phyloP scores from a whole-genome alignment of 2,797 vertebrate species.

The Limosa lapponica region DNA sequence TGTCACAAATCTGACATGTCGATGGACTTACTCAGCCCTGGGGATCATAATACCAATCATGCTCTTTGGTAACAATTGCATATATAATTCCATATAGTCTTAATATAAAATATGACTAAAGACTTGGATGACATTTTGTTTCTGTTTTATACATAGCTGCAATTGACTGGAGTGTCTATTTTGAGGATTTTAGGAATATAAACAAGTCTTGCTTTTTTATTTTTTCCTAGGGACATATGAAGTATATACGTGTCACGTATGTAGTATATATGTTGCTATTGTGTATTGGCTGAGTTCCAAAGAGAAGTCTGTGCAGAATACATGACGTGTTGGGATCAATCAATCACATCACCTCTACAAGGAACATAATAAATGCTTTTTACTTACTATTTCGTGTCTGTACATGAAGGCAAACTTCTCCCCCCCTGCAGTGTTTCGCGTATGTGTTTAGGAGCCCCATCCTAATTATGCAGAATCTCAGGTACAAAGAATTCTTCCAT shows the following conservation, averaged over 20 bases:
- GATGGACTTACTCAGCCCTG: background rate
- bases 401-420: background rate
- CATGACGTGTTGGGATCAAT: background rate
- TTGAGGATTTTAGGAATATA: background rate
- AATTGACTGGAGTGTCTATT: background rate
- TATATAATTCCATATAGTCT: background rate
- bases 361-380: background rate
- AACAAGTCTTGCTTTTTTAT: background rate
- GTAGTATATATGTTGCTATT: background rate
- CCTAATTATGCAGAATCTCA: background rate
- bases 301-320: background rate
- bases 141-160: background rate
- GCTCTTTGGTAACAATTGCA: background rate
- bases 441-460: background rate
- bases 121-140: background rate
- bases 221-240: background rate
- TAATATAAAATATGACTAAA: background rate
- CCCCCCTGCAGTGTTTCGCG: rapidly evolving
- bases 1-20: background rate
- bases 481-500: background rate
- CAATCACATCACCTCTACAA: background rate
- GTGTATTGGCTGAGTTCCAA: background rate
- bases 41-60: background rate
- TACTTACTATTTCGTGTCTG: background rate
- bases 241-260: background rate